phyloP scores from a whole-genome alignment of 2,888 invertebrate genomes.

The Sicus ferrugineus region DNA sequence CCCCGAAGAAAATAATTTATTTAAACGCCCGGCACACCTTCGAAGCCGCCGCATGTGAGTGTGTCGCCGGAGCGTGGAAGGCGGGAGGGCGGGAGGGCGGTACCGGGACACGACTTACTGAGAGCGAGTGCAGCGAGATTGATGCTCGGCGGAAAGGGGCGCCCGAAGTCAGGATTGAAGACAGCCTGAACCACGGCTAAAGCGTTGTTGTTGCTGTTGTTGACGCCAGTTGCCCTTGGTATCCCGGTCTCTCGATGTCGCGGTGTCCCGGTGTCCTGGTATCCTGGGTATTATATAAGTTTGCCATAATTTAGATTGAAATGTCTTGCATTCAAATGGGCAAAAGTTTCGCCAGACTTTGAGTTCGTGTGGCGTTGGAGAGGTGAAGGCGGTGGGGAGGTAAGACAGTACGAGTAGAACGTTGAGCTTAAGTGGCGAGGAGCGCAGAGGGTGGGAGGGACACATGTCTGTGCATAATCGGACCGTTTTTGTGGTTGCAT shows the following conservation, averaged over 20 bases:
- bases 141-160: background rate
- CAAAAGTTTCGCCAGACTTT: constrained; percentile 35
- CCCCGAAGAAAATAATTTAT: constrained; percentile 62
- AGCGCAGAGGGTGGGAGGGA: background rate
- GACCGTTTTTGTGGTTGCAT: constrained; percentile 8
- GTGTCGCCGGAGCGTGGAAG: background rate
- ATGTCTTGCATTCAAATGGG: constrained; percentile 46
- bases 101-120: background rate
- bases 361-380: no score
- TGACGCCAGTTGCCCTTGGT: constrained; percentile 5
- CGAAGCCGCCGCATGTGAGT: background rate
- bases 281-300: constrained; percentile 27
- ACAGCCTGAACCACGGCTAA: background rate
- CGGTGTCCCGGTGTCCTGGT: background rate
- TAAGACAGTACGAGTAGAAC: background rate
- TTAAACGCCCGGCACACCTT: constrained; percentile 60
- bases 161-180: background rate
- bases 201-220: constrained; percentile 5
- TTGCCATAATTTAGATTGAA: constrained; percentile 52
- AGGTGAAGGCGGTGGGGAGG: no score
- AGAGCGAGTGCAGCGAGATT: background rate
- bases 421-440: background rate
- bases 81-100: background rate
- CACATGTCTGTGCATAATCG: constrained; percentile 14
- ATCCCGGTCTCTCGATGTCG: background rate